Evolutionary conservation across 2,113 vertebrate genomes (phyloP).

Genomic region (Larimichthys polyactis): DNA sequence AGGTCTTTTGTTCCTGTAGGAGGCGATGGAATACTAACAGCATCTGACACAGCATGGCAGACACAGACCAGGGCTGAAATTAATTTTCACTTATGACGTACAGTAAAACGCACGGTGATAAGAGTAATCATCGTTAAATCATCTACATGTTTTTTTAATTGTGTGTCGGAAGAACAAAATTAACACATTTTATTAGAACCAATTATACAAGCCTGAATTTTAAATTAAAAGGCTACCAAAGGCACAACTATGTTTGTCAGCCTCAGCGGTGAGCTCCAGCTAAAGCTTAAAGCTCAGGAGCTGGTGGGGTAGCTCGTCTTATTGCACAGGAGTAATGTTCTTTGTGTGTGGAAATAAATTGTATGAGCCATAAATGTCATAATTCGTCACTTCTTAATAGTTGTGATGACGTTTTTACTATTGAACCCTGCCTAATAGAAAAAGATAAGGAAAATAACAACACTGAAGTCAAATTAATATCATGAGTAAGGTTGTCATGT

Average conservation of each 20-base stretch:
- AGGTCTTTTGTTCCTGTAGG: conserved; percentile 50
- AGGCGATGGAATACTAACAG: conserved; percentile 40
- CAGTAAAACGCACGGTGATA: background rate
- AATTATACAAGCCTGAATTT: background rate
- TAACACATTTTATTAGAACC: background rate
- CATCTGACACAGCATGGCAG: conserved; percentile 55
- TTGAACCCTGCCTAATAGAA: conserved; percentile 73
- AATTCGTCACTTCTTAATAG: conserved; percentile 73
- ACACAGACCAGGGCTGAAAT: conserved; percentile 33
- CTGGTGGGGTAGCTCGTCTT: conserved; percentile 16
- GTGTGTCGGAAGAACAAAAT: background rate
- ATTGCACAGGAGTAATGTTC: conserved; percentile 51
- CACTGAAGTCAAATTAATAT: conserved; percentile 64
- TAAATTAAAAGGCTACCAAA: conserved; percentile 1
- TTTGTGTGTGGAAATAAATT: conserved; percentile 70
- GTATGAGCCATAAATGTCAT: conserved; percentile 69
- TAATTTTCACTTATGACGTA: conserved; percentile 14
- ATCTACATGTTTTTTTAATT: background rate
- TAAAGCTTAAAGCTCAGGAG: conserved; percentile 6
- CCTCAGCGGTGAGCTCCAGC: conserved; percentile 22
- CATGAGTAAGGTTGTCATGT: conserved; percentile 22
- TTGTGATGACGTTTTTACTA: conserved; percentile 74
- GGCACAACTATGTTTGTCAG: background rate
- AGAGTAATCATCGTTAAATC: background rate
- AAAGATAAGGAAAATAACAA: conserved; percentile 76